Conservation (phyloP, 1,140 invertebrate species). For the Papilio dardanus region DNA sequence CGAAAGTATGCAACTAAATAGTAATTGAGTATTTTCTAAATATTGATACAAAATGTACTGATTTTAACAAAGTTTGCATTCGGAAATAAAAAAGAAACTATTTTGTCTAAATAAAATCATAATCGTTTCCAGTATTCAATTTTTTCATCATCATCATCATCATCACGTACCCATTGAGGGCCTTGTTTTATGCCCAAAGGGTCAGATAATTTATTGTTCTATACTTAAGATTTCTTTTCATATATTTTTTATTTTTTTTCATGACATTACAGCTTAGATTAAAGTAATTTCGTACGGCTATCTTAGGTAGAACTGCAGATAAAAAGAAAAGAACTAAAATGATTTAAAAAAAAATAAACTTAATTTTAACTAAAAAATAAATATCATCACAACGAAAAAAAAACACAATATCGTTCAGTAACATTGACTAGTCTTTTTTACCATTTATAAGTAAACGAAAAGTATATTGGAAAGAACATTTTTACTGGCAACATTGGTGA, state of each 20-base stretch:
- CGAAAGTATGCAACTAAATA: background rate
- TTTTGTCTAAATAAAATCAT: background rate
- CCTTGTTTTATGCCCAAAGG: too few relatives aligned
- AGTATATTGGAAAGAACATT: background rate
- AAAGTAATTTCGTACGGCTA: too few relatives aligned
- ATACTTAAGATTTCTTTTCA: background rate
- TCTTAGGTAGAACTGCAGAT: background rate
- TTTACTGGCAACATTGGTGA: background rate
- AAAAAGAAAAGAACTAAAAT: constrained; percentile 40
- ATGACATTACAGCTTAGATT: background rate
- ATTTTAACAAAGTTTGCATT: background rate
- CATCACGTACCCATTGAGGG: too few relatives aligned
- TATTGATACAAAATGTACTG: background rate
- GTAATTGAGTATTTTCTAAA: constrained; percentile 10
- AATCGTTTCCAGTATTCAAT: too few relatives aligned
- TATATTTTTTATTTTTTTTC: too few relatives aligned
- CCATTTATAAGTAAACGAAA: constrained; percentile 38
- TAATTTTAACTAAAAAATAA: constrained; percentile 52
- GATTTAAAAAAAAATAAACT: constrained; percentile 41
- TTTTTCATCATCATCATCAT: too few relatives aligned
- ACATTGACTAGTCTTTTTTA: constrained; percentile 60
- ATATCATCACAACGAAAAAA: constrained; percentile 60
- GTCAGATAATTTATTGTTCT: too few relatives aligned
- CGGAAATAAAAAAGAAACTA: background rate
- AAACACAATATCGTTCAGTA: constrained; percentile 61